Evolutionary conservation across 2,797 vertebrate genomes (phyloP), one percentile per base, ranked within the genome.

Genomic region (Neosilurus mollespiculum): DNA sequence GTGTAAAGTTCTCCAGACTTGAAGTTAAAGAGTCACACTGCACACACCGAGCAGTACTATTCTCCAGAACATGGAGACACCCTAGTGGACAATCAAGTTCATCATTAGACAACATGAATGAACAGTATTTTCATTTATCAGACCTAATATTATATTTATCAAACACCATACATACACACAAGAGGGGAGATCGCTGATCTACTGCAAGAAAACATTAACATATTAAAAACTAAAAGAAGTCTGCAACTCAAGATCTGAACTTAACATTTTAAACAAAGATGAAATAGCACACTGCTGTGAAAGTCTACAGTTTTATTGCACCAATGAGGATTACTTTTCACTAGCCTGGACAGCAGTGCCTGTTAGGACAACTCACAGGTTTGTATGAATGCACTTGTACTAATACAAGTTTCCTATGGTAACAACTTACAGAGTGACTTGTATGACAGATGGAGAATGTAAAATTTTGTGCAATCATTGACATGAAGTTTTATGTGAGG

Each of bases 61-160:
- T 96, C 81, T 96, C 95, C 0, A 95, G 92, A 90, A 95, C 89
- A n/a, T 89, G 93, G 81, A 94, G 96, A 90, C 97, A 98, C 81
- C 96, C 97, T 99, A 81, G 76, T 86, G 70, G 20, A 87, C 86
- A 81, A 75, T 9, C 81, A 87, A 78, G 15, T 58, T 14, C 16
- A 30, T 37, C 18, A 84, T 58, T 58, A 53, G 10, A 79, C 22
- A 26, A 64, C 20, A 20, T 43, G 22, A 56, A 54, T 65, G 26
- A 43, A 14, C 3, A 54, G 22, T 18, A 62, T 18, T 30, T 14
- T 80, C 67, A 77, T 12, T 16, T 4, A 34, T 65, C 30, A n/a
- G 54, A 26, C 15, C 1, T 71, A 22, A 12, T 54, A 16, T 56
- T 66, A 20, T 37, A 56, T 65, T 65, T 9, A 59, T 34, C 24